Evolutionary conservation across 2,888 invertebrate genomes (phyloP), one percentile per base, ranked within the genome.

Genomic region (Parnassius apollo): DNA sequence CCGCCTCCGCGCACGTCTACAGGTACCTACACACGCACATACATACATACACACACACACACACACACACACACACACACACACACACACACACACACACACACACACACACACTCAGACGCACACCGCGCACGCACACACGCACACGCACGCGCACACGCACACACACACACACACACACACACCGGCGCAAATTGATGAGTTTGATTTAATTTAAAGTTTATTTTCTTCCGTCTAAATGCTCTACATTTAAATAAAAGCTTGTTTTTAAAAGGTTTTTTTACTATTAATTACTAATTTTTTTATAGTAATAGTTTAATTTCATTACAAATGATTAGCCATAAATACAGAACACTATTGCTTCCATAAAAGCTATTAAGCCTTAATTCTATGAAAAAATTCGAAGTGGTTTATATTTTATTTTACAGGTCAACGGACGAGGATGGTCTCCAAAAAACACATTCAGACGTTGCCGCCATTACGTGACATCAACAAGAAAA

Each of bases 371-470:
- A 25, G 25, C 4, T 25, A 25, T 25, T 25, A 25, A 3, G 3
- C 25, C 7, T 25, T 4, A 25, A 25, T 25, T 2, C 4, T 0
- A 25, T 25, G 25, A 4, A 25, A 25, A 25, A 25, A 2, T 2
- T 2, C 2, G 1, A 2, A 25, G 7, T 7, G 25, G 25, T 25
- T 35, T 35, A 35, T 2, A 42, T 9, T 13, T 13, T 13, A 53
- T 53, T 35, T 2, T n/a, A 2, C 80, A 91, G 91, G 66, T 77
- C 91, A 62, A 88, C 87, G 8, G 91, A 88, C 78, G 91, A 91
- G 74, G 91, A 91, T 71, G 88, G 85, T 0, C 78, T 85, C 59
- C 83, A 83, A 64, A 85, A 86, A 72, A 72, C 81, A 22, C 72
- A 74, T 59, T 65, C 86, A 57, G 86, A 88, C 65, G 87, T 88